These are phyloP conservation scores for Ciconia stormi DNA, from an alignment of 2,113 vertebrate genomes.

Conservation along the genomic window DNA sequence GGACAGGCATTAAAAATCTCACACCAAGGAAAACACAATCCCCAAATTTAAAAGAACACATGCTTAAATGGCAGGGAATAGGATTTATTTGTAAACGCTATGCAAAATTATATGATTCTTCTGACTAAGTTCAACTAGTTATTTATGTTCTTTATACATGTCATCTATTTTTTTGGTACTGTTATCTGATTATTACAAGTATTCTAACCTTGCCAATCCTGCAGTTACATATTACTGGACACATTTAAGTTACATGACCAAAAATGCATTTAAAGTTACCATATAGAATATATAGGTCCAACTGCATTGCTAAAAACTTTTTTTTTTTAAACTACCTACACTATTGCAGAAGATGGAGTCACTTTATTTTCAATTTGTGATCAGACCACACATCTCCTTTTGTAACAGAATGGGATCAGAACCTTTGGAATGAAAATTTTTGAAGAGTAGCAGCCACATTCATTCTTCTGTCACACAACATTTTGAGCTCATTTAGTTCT, in stretches of 20 bases:
- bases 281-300: neutral
- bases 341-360: neutral
- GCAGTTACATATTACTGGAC: neutral
- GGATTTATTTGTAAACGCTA: neutral
- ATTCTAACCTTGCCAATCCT: neutral
- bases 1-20: neutral
- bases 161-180: neutral
- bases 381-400: neutral
- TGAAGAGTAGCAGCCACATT: neutral
- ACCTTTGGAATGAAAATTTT: neutral
- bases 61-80: neutral
- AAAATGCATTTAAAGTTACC: neutral
- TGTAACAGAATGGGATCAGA: neutral
- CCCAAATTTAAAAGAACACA: neutral
- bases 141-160: neutral
- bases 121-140: neutral
- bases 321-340: neutral
- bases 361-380: neutral
- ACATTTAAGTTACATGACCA: neutral
- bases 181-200: neutral
- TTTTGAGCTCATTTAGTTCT: neutral
- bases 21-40: neutral
- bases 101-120: neutral
- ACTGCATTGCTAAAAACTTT: neutral
- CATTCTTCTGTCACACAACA: neutral